Evolutionary conservation across 1,140 invertebrate species (phyloP).

Genomic region (Hyles euphorbiae): DNA sequence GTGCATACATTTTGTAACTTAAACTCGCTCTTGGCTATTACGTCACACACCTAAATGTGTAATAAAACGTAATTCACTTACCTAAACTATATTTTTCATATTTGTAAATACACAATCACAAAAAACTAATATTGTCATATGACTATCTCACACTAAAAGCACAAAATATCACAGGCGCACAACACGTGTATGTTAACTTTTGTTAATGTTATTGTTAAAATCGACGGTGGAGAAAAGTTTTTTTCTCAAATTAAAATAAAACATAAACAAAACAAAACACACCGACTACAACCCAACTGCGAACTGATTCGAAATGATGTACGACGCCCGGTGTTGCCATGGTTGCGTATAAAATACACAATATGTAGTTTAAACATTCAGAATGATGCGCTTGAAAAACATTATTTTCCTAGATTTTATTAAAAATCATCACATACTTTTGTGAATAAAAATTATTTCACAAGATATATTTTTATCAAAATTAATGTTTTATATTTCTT

Average conservation of each 20-base stretch:
- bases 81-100: background rate
- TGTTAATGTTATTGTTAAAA: conserved; percentile 14
- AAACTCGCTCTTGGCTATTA: background rate
- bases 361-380: too few relatives aligned
- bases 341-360: background rate
- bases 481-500: too few relatives aligned
- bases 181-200: conserved; percentile 10
- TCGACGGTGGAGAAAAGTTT: conserved; percentile 17
- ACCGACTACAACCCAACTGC: conserved; percentile 29
- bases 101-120: conserved; percentile 13
- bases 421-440: too few relatives aligned
- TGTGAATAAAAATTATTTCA: too few relatives aligned
- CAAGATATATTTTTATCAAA: too few relatives aligned
- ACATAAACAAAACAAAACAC: conserved; percentile 41
- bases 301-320: conserved; percentile 31
- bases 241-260: conserved; percentile 19
- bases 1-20: background rate
- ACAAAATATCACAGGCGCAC: conserved; percentile 18
- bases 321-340: conserved; percentile 23
- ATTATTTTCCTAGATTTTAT: too few relatives aligned
- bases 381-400: too few relatives aligned
- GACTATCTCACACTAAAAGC: conserved; percentile 12
- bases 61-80: conserved; percentile 1
- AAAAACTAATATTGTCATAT: conserved; percentile 12
- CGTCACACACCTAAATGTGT: too few relatives aligned